Conservation (phyloP, 2,797 vertebrate genomes). For the Pangasius larnaudii region DNA sequence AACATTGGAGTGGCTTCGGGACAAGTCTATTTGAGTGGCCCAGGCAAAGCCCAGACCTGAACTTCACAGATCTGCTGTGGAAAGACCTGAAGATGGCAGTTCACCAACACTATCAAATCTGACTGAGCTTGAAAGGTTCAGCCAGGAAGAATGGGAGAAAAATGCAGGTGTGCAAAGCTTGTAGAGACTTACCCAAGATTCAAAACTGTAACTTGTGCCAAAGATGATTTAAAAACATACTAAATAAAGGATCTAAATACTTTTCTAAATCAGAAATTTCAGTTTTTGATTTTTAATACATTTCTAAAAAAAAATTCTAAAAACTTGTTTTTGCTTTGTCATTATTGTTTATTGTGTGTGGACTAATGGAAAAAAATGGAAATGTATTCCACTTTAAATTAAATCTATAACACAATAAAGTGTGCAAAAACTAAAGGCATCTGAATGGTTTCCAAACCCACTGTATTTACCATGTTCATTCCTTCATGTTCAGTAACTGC, state of each 20-base stretch:
- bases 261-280: not conserved
- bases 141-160: too few species aligned
- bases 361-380: not conserved
- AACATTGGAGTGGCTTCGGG: too few species aligned
- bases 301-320: too few species aligned
- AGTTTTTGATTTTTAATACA: not conserved
- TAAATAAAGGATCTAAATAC: not conserved
- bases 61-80: not conserved
- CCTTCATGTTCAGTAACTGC: too few species aligned
- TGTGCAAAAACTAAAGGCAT: too few species aligned
- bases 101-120: not conserved
- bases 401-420: not conserved
- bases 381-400: not conserved
- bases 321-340: not conserved
- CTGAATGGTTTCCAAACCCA: too few species aligned
- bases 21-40: not conserved
- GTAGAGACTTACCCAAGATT: too few species aligned
- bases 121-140: not conserved
- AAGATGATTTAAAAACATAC: too few species aligned
- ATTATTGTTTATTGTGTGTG: not conserved
- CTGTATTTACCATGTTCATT: too few species aligned
- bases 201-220: too few species aligned
- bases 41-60: not conserved
- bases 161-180: too few species aligned
- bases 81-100: not conserved